phyloP scores from a whole-genome alignment of 1,140 invertebrate species.

The Drosophila truncata region DNA sequence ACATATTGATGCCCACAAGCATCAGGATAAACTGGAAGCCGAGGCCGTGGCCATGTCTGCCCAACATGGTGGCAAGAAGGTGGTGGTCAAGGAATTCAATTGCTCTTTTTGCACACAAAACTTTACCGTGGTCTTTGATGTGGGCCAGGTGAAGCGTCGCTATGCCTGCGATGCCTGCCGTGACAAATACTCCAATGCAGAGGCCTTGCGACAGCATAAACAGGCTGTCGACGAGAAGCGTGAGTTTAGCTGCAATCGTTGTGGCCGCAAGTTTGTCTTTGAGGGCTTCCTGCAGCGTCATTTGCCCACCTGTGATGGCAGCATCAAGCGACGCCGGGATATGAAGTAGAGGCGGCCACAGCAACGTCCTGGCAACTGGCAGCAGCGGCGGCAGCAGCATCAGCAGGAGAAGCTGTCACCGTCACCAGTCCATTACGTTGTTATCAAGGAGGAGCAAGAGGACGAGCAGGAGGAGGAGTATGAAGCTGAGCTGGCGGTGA shows the following conservation, averaged over 20 bases:
- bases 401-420: conserved; percentile 6
- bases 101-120: conserved; percentile 80
- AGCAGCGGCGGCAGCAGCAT: conserved; percentile 6
- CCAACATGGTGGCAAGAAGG: conserved; percentile 79
- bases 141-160: conserved; percentile 79
- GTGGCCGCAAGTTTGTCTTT: conserved; percentile 82
- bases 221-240: conserved; percentile 81
- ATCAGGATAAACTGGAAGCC: conserved; percentile 79
- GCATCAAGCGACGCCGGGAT: conserved; percentile 80
- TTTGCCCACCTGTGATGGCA: conserved; percentile 80
- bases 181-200: conserved; percentile 83
- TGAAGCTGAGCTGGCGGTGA: not conserved
- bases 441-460: conserved; percentile 56
- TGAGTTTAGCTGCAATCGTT: conserved; percentile 79
- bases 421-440: conserved; percentile 66
- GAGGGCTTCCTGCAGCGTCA: conserved; percentile 82
- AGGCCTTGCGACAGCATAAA: conserved; percentile 78
- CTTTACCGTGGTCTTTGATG: conserved; percentile 82
- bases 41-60: conserved; percentile 73
- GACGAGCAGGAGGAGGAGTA: conserved; percentile 23
- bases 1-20: conserved; percentile 80
- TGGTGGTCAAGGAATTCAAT: conserved; percentile 80
- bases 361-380: conserved; percentile 66
- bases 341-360: conserved; percentile 78
- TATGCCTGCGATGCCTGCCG: conserved; percentile 81